Evolutionary conservation across 2,888 invertebrate genomes (phyloP), one percentile per base, ranked within the genome.

Genomic region (Eremobia ochroleuca): DNA sequence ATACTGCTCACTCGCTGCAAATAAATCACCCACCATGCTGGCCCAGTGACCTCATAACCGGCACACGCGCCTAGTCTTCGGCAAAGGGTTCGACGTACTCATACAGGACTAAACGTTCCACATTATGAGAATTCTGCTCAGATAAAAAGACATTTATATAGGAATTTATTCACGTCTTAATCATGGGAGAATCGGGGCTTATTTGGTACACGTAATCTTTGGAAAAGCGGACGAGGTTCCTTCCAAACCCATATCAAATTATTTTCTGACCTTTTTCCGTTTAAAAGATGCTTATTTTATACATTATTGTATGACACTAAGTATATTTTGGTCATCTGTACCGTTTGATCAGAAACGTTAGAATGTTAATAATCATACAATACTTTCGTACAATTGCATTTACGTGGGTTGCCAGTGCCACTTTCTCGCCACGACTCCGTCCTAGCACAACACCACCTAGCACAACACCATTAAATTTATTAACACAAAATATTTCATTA

Each of bases 1-100:
- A 78, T 86, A 82, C 59, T 43, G 82, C 77, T 81, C 79, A 69
- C 71, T 74, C 58, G 74, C 72, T 82, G 86, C 55, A 82, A 72
- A 85, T 81, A 84, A 87, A 87, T 85, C 87, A 77, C 61, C 46
- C 61, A n/a, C 34, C 76, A 85, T 59, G 83, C 79, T 66, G 86
- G 34, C 87, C 86, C 71, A 82, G 68, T 86, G 86, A 87, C 85
- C 85, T 73, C 81, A 65, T 69, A 81, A 37, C 65, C 46, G 18
- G 73, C 34, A 73, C 76, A 40, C 37, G 59, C 66, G 75, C 70
- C 86, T 82, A 67, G 76, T 84, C 79, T 79, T 21, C 86, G n/a
- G 28, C 69, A 79, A 86, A 86, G 79, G 79, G 84, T 79, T 86
- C 79, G 70, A 82, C 75, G 79, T 43, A 70, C 78, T 73, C 78